Conservation (phyloP, 2,888 invertebrate genomes). For the Operophtera brumata region DNA sequence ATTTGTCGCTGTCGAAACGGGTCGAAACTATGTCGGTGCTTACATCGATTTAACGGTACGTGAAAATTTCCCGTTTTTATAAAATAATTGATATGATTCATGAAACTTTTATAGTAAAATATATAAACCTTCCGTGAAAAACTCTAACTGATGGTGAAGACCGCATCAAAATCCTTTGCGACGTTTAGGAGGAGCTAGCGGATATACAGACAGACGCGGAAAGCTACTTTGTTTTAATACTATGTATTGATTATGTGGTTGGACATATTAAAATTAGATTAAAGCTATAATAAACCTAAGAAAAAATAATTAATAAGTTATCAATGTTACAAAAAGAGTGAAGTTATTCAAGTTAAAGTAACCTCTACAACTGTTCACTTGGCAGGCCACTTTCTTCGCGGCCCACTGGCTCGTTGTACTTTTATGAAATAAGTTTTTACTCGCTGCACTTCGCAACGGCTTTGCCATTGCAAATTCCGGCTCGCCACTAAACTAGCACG, state of each 20-base stretch:
- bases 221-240: too few species aligned
- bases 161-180: too few species aligned
- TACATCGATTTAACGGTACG: too few species aligned
- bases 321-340: constrained; percentile 51
- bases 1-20: too few species aligned
- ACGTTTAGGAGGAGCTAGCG: too few species aligned
- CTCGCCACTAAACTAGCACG: constrained; percentile 42
- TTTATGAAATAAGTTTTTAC: constrained; percentile 77
- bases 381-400: constrained; percentile 61
- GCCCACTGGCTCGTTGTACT: constrained; percentile 65
- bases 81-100: too few species aligned
- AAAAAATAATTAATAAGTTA: constrained; percentile 33
- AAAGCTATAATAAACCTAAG: constrained; percentile 1
- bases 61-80: too few species aligned
- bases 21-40: too few species aligned
- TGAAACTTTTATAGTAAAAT: too few species aligned
- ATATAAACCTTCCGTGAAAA: too few species aligned
- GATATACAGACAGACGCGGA: too few species aligned
- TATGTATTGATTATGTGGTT: constrained; percentile 10
- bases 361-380: constrained; percentile 67
- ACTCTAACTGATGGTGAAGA: too few species aligned
- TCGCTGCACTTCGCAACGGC: constrained; percentile 60
- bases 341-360: constrained; percentile 73
- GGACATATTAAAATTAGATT: constrained; percentile 8
- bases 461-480: constrained; percentile 52